phyloP scores from a whole-genome alignment of 1,140 invertebrate species.

The Wiebesia pumilae region DNA sequence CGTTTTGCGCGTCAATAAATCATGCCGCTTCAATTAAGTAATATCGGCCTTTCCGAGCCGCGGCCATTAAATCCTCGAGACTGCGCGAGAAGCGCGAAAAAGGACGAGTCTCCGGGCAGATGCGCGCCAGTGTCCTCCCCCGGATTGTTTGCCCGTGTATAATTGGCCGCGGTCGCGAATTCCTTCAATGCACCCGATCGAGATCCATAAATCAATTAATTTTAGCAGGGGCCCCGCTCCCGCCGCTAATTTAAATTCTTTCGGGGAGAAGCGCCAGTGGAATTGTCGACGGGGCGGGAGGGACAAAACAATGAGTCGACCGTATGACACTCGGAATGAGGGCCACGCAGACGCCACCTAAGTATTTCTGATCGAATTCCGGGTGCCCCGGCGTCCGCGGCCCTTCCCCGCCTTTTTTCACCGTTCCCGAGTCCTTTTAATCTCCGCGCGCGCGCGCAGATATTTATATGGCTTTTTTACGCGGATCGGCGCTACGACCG shows the following conservation, averaged over 20 bases:
- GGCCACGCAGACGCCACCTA: slow-evolving; percentile 57
- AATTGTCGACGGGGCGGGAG: slow-evolving; percentile 20
- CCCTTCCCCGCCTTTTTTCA: background rate
- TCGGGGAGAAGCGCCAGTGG: slow-evolving; percentile 44
- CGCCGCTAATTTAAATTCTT: slow-evolving; percentile 64
- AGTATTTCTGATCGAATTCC: slow-evolving; percentile 62
- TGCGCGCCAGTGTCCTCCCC: slow-evolving; percentile 25
- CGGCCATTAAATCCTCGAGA: slow-evolving; percentile 22
- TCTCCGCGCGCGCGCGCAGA: slow-evolving; percentile 2
- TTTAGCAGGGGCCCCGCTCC: slow-evolving; percentile 56
- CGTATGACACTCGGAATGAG: slow-evolving; percentile 28
- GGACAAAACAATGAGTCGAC: slow-evolving; percentile 35
- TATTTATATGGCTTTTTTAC: slow-evolving; percentile 41
- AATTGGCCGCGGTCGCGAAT: slow-evolving; percentile 42
- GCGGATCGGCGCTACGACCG: background rate
- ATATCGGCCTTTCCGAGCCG: slow-evolving; percentile 44
- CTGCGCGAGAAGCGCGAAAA: background rate
- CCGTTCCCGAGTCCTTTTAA: background rate
- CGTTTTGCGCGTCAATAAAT: slow-evolving; percentile 42
- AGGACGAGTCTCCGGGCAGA: background rate
- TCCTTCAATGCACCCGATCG: slow-evolving; percentile 4
- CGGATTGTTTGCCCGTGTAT: slow-evolving; percentile 17
- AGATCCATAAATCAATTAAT: slow-evolving; percentile 64
- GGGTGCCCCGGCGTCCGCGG: background rate
- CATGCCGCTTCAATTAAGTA: slow-evolving; percentile 52